These are phyloP conservation scores for Micrasema longulum DNA, from an alignment of 1,140 invertebrate genomes.

Conservation along the genomic window DNA sequence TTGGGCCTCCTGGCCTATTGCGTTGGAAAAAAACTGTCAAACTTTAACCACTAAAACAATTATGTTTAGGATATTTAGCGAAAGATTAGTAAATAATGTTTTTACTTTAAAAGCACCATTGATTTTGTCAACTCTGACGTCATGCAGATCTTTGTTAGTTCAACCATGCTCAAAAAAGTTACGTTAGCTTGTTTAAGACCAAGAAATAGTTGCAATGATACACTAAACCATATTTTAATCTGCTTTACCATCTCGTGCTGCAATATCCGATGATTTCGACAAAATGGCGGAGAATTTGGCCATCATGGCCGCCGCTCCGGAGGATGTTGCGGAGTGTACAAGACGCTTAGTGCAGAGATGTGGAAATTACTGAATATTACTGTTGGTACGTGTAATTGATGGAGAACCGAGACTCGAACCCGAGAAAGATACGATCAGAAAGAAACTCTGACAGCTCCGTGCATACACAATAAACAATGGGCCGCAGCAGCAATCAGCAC, in stretches of 20 bases:
- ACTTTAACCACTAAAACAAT: too few relatives aligned
- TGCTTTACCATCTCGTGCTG: neutral
- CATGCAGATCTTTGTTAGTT: too few relatives aligned
- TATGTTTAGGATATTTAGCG: too few relatives aligned
- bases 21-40: too few relatives aligned
- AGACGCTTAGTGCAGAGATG: slow-evolving; percentile 11
- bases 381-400: slow-evolving; percentile 20
- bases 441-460: slow-evolving; percentile 28
- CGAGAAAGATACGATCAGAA: slow-evolving; percentile 23
- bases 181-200: too few relatives aligned
- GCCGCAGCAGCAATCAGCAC: neutral
- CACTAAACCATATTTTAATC: too few relatives aligned
- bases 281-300: neutral
- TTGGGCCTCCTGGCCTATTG: too few relatives aligned
- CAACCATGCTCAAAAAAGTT: too few relatives aligned
- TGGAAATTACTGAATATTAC: slow-evolving; percentile 15
- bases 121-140: too few relatives aligned
- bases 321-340: slow-evolving; percentile 18
- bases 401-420: slow-evolving; percentile 31
- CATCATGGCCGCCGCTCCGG: neutral
- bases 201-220: too few relatives aligned
- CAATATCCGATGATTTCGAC: slow-evolving; percentile 16
- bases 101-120: too few relatives aligned
- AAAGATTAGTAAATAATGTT: too few relatives aligned
- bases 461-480: neutral